These are phyloP conservation scores for Thereva nobilitata DNA, from an alignment of 2,888 invertebrate species.

Conservation along the genomic window DNA sequence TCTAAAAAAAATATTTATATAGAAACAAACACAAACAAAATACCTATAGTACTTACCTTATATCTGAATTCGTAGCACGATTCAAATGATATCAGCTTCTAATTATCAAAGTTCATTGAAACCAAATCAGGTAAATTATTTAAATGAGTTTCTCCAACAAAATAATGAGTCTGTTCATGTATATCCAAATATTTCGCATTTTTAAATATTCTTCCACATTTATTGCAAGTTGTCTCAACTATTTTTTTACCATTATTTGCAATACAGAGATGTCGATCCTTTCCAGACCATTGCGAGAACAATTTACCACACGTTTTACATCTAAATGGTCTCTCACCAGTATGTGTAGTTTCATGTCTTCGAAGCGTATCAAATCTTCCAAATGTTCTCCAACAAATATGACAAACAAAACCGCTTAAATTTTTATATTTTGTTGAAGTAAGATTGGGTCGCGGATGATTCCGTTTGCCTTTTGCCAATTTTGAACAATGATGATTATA, in stretches of 20 bases:
- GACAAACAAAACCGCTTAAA: neutral
- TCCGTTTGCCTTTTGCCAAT: neutral
- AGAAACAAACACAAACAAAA: too few species aligned
- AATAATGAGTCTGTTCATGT: slow-evolving; percentile 14
- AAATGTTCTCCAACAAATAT: slow-evolving; percentile 10
- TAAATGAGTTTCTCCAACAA: slow-evolving; percentile 15
- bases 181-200: slow-evolving; percentile 2
- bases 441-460: neutral
- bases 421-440: neutral
- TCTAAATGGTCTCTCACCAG: slow-evolving; percentile 19
- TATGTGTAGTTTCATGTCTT: slow-evolving; percentile 15
- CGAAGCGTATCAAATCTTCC: slow-evolving; percentile 3
- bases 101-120: too few species aligned
- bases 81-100: too few species aligned
- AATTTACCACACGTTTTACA: neutral
- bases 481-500: slow-evolving; percentile 3
- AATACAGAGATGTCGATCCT: slow-evolving; percentile 14
- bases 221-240: slow-evolving; percentile 1
- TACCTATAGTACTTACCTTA: too few species aligned
- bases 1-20: too few species aligned
- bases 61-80: too few species aligned
- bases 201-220: slow-evolving; percentile 23
- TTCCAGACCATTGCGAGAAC: slow-evolving; percentile 10
- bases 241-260: neutral
- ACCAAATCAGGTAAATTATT: too few species aligned